Percentiles rank a stretch among this genome's conserved stretches.
phyloP scores from a whole-genome alignment of 2,888 invertebrate genomes.

The Pyrrhia umbra region DNA sequence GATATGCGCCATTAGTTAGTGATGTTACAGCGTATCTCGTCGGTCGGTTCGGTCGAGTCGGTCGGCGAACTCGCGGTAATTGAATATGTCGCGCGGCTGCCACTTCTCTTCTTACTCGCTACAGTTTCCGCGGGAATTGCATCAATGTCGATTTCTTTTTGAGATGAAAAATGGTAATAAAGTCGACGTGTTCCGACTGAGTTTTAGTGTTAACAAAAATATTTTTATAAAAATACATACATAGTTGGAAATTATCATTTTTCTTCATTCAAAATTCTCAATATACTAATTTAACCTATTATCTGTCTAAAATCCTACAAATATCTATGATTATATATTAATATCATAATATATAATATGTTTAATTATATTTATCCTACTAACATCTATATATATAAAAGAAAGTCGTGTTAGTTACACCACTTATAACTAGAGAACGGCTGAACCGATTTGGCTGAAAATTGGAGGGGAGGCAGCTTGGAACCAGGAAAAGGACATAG shows the following conservation, averaged over 20 bases:
- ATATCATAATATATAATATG: too few relatives aligned
- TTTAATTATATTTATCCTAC: too few relatives aligned
- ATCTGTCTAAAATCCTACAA: background rate
- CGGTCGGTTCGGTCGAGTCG: constrained; percentile 20
- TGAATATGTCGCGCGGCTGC: constrained; percentile 30
- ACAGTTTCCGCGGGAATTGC: constrained; percentile 41
- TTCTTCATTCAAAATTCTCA: too few relatives aligned
- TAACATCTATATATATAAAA: too few relatives aligned
- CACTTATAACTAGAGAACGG: too few relatives aligned
- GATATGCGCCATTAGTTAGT: constrained; percentile 38
- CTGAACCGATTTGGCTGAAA: too few relatives aligned
- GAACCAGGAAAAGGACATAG: too few relatives aligned
- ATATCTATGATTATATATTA: too few relatives aligned
- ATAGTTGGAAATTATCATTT: background rate
- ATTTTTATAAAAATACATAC: background rate
- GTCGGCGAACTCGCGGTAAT: constrained; percentile 28
- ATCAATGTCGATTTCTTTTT: constrained; percentile 18
- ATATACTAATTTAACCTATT: too few relatives aligned
- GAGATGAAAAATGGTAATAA: constrained; percentile 23
- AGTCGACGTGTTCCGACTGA: constrained; percentile 2
- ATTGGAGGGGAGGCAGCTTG: too few relatives aligned
- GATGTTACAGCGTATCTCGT: constrained; percentile 1
- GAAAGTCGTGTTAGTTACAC: too few relatives aligned
- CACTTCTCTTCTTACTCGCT: constrained; percentile 13
- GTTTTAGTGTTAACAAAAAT: constrained; percentile 8